Conservation (phyloP, 92 coral and sea anemone species). For the Phenganax marumi region DNA sequence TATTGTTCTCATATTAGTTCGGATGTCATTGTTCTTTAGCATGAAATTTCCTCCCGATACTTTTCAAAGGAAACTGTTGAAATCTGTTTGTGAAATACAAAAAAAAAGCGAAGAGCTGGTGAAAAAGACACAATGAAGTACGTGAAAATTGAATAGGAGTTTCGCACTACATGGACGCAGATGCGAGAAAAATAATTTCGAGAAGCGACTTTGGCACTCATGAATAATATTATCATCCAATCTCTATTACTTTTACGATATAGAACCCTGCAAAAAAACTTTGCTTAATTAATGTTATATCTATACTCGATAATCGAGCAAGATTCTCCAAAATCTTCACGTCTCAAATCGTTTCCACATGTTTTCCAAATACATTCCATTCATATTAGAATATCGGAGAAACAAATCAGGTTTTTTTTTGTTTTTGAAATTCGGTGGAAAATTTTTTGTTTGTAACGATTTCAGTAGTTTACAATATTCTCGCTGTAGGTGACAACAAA, state of each 20-base stretch:
- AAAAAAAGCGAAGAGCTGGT: no score
- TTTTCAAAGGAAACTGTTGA: no score
- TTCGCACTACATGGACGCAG: not conserved
- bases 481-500: slow-evolving; percentile 8
- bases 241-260: slow-evolving; percentile 9
- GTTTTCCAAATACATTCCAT: not conserved
- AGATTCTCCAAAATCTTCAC: not conserved
- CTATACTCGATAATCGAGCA: slow-evolving; percentile 6
- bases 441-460: not conserved
- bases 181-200: not conserved
- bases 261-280: not conserved
- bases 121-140: no score
- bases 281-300: slow-evolving; percentile 5
- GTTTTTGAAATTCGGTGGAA: not conserved
- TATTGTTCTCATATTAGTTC: no score
- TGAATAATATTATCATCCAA: not conserved
- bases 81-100: no score
- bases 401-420: not conserved
- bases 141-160: no score
- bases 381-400: not conserved
- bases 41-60: no score
- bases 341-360: not conserved
- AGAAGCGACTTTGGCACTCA: not conserved
- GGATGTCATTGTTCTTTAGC: no score
- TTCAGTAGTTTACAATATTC: not conserved